Evolutionary conservation across 2,888 invertebrate species (phyloP).

Genomic region (Synanthedon vespiformis): DNA sequence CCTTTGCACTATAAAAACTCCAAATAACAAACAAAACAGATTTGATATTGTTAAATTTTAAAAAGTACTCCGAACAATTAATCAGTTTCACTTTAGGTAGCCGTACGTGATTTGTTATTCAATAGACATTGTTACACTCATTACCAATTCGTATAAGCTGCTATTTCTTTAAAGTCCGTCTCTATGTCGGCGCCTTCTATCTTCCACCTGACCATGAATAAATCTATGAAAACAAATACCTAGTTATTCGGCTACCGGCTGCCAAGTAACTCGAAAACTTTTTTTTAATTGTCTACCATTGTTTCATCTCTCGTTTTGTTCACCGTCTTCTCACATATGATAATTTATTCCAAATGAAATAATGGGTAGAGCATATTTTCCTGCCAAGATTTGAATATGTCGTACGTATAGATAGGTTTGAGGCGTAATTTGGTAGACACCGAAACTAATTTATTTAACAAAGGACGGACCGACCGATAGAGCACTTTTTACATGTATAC

Average conservation of each 20-base stretch:
- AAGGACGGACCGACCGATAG: slow-evolving; percentile 66
- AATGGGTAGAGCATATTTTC: slow-evolving; percentile 67
- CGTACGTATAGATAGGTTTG: slow-evolving; percentile 61
- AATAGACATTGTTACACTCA: slow-evolving; percentile 47
- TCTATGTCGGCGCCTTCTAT: slow-evolving; percentile 58
- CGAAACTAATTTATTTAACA: slow-evolving; percentile 72
- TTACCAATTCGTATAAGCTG: slow-evolving; percentile 56
- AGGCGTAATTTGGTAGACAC: slow-evolving; percentile 73
- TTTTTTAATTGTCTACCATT: slow-evolving; percentile 54
- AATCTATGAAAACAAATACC: slow-evolving; percentile 69
- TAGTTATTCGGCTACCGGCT: slow-evolving; percentile 59
- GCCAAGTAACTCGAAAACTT: slow-evolving; percentile 59
- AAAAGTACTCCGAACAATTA: slow-evolving; percentile 26
- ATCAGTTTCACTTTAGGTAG: slow-evolving; percentile 46
- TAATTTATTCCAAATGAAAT: slow-evolving; percentile 56
- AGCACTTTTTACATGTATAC: slow-evolving; percentile 62
- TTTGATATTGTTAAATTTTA: slow-evolving; percentile 6
- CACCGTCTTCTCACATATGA: slow-evolving; percentile 43
- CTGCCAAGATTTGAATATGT: slow-evolving; percentile 46
- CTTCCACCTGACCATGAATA: slow-evolving; percentile 61
- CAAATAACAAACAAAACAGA: too few relatives aligned
- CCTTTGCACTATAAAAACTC: neutral
- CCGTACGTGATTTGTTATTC: slow-evolving; percentile 49
- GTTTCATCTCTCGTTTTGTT: slow-evolving; percentile 59
- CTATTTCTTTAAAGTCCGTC: slow-evolving; percentile 50